Conservation (phyloP, 2,888 invertebrate genomes). For the Esperia sulphurella region DNA sequence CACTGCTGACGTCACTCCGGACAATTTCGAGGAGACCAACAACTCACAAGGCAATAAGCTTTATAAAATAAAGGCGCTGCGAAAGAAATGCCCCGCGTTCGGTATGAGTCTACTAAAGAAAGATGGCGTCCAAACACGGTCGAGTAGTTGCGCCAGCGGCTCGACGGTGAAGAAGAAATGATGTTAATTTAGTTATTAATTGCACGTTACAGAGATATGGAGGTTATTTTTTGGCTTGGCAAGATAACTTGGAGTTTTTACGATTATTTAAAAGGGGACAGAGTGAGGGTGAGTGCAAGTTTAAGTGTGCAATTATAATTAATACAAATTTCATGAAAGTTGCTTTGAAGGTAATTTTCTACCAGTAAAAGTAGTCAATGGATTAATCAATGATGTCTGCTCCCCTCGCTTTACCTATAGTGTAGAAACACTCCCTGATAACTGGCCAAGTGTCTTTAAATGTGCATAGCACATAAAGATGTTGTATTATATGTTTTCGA, state of each 20-base stretch:
- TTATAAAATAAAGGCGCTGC: slow-evolving; percentile 70
- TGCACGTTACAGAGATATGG: slow-evolving; percentile 32
- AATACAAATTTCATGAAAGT: too few relatives aligned
- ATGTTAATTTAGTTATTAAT: slow-evolving; percentile 26
- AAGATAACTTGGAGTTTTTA: slow-evolving; percentile 1
- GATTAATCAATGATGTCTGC: too few relatives aligned
- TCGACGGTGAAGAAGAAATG: slow-evolving; percentile 75
- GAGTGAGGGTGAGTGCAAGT: too few relatives aligned
- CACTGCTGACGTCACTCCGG: slow-evolving; percentile 65
- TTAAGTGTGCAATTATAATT: too few relatives aligned
- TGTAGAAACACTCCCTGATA: slow-evolving; percentile 1
- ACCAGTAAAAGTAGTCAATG: too few relatives aligned
- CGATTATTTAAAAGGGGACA: too few relatives aligned
- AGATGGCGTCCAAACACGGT: slow-evolving; percentile 68
- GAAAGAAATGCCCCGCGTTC: slow-evolving; percentile 68
- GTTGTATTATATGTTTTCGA: slow-evolving; percentile 23
- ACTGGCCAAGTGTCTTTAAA: slow-evolving; percentile 7
- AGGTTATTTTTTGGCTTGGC: slow-evolving; percentile 20
- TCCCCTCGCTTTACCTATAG: background rate
- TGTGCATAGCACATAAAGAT: slow-evolving; percentile 44
- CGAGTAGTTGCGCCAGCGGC: slow-evolving; percentile 62
- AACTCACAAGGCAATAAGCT: slow-evolving; percentile 73
- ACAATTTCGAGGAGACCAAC: slow-evolving; percentile 64
- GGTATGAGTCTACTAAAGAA: slow-evolving; percentile 64
- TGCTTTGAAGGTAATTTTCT: too few relatives aligned